Percentiles rank a stretch among this genome's conserved stretches.
phyloP scores from a whole-genome alignment of 2,113 vertebrate species.

The Brachypodius melanocephalos region DNA sequence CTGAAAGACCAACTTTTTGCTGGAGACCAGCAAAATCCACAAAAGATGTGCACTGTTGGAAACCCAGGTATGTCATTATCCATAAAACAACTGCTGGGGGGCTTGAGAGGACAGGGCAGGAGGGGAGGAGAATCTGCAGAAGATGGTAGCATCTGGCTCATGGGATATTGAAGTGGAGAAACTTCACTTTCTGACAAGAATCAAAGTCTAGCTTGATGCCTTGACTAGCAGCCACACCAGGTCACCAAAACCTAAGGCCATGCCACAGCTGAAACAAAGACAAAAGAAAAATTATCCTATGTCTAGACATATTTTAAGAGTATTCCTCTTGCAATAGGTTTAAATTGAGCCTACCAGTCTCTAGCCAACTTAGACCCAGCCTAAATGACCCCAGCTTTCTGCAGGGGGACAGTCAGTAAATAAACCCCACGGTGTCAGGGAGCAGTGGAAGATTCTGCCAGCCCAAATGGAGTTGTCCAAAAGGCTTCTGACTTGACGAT shows the following conservation, averaged over 20 bases:
- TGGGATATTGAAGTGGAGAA: neutral
- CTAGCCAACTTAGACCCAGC: neutral
- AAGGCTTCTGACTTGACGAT: neutral
- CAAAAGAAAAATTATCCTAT: fast-evolving
- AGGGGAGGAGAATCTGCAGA: neutral
- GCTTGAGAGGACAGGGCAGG: neutral
- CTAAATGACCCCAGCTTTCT: neutral
- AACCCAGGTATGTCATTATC: neutral
- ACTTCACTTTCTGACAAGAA: neutral
- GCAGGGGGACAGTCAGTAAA: neutral
- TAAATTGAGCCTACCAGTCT: neutral
- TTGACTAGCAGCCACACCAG: neutral
- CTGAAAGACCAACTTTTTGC: neutral
- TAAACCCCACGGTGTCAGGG: neutral
- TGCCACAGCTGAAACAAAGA: neutral
- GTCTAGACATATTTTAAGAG: neutral
- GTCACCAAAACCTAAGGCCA: neutral
- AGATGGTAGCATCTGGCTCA: neutral
- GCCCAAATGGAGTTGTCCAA: neutral
- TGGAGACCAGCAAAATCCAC: neutral
- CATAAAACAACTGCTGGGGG: neutral
- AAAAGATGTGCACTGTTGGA: neutral
- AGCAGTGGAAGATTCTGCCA: neutral
- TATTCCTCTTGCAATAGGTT: neutral
- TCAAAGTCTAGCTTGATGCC: neutral